phyloP scores from a whole-genome alignment of 2,113 vertebrate genomes.

The Heterotis niloticus region DNA sequence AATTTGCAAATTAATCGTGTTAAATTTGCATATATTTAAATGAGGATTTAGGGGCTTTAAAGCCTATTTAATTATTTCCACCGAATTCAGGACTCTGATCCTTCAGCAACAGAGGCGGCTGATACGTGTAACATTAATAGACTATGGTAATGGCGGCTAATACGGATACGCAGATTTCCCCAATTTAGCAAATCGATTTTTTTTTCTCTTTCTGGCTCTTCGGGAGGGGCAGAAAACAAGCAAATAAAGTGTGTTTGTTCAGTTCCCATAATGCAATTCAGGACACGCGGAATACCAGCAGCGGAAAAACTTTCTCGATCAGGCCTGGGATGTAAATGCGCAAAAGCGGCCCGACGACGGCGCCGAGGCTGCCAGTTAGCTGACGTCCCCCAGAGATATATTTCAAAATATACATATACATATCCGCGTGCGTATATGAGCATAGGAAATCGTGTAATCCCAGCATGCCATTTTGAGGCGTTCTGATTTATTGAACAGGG shows the following conservation, averaged over 20 bases:
- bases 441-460: neutral
- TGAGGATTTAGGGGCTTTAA: conserved; percentile 64
- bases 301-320: too few species aligned
- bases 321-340: too few species aligned
- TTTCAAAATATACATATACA: too few species aligned
- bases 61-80: conserved; percentile 63
- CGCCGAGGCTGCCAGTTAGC: too few species aligned
- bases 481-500: neutral
- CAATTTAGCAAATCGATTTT: conserved; percentile 63
- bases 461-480: neutral
- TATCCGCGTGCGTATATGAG: too few species aligned
- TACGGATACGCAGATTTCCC: conserved; percentile 67
- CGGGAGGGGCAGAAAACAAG: conserved; percentile 21
- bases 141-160: conserved; percentile 63
- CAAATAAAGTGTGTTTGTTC: conserved; percentile 60
- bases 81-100: conserved; percentile 56
- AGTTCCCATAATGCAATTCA: conserved; percentile 26
- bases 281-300: too few species aligned
- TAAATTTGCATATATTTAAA: conserved; percentile 72
- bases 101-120: conserved; percentile 50
- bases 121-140: conserved; percentile 56
- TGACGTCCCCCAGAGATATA: too few species aligned
- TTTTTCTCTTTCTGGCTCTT: conserved; percentile 45
- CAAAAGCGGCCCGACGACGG: too few species aligned
- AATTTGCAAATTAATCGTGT: conserved; percentile 64